Percentiles rank a stretch among this genome's conserved stretches.
Evolutionary conservation across 2,888 invertebrate genomes (phyloP).

Genomic region (Lysandra bellargus): DNA sequence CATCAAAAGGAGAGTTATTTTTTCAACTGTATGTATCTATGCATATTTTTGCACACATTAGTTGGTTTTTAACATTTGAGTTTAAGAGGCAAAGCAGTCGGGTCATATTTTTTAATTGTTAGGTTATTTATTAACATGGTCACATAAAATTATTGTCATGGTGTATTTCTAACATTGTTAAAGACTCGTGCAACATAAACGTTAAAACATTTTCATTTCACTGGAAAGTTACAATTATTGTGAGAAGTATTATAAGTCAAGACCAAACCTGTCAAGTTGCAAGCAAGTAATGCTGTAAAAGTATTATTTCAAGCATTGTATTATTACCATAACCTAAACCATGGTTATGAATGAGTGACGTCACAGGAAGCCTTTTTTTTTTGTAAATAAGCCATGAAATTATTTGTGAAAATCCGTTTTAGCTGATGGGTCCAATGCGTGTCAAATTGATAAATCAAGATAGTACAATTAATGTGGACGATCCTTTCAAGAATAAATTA

Average conservation of each 20-base stretch:
- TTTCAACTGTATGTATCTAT: no score
- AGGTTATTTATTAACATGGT: not conserved
- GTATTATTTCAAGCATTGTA: not conserved
- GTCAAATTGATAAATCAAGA: not conserved
- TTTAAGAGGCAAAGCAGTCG: not conserved
- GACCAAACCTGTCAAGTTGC: not conserved
- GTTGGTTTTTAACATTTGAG: not conserved
- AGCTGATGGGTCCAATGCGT: not conserved
- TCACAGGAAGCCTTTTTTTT: slow-evolving; percentile 37
- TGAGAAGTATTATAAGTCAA: not conserved
- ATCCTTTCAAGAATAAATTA: no score
- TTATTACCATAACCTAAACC: slow-evolving; percentile 37
- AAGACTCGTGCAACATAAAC: slow-evolving; percentile 23
- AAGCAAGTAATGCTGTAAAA: not conserved
- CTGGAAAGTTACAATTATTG: not conserved
- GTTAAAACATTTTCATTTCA: not conserved
- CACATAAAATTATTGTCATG: not conserved
- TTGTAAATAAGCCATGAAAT: slow-evolving; percentile 40
- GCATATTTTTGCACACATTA: not conserved
- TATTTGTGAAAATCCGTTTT: slow-evolving; percentile 12
- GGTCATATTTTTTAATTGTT: not conserved
- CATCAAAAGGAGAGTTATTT: not conserved
- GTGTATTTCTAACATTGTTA: not conserved
- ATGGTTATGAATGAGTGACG: slow-evolving; percentile 34
- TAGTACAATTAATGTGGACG: not conserved